Conservation (phyloP, 2,113 vertebrate species). For the Cottus gobio region DNA sequence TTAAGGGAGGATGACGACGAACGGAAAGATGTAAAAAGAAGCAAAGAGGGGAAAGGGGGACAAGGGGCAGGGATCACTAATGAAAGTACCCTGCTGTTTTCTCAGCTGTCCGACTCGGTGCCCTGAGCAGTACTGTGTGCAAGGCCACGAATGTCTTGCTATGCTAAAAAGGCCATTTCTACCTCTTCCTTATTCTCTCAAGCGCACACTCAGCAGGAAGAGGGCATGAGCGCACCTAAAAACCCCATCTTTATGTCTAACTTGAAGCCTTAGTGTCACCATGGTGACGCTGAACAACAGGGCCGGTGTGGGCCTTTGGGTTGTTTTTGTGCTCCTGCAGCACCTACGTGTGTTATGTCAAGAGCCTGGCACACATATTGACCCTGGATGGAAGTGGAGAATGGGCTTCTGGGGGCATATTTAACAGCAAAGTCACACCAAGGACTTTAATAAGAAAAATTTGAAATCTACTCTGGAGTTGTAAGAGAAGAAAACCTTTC, state of each 20-base stretch:
- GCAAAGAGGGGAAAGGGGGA: slow-evolving; percentile 32
- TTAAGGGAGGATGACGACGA: not conserved
- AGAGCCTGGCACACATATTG: slow-evolving; percentile 42
- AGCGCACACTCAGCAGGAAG: slow-evolving; percentile 5
- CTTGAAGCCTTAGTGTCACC: slow-evolving; percentile 63
- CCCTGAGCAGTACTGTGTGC: slow-evolving; percentile 28
- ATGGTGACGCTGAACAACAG: slow-evolving; percentile 74
- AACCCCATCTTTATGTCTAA: slow-evolving; percentile 1
- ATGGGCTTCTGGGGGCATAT: not conserved
- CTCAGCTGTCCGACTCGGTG: slow-evolving; percentile 62
- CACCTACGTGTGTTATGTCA: slow-evolving; percentile 51
- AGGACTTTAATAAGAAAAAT: slow-evolving; percentile 48
- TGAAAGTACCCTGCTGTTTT: slow-evolving; percentile 71
- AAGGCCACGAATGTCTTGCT: slow-evolving; percentile 33
- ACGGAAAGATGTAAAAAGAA: slow-evolving; percentile 53
- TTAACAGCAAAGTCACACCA: slow-evolving; percentile 30
- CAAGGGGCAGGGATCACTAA: slow-evolving; percentile 48
- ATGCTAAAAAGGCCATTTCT: slow-evolving; percentile 40
- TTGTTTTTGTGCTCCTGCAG: slow-evolving; percentile 44
- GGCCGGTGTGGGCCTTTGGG: slow-evolving; percentile 50
- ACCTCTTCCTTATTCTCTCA: not conserved
- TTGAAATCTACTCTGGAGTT: slow-evolving; percentile 23
- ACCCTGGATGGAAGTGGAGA: slow-evolving; percentile 9
- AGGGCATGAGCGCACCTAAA: slow-evolving; percentile 27
- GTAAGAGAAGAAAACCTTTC: slow-evolving; percentile 25